A percentile compares a stretch with the other conserved stretches of the same genome.
Evolutionary conservation across 2,797 vertebrate species (phyloP).

Genomic region (Salarias fasciatus): DNA sequence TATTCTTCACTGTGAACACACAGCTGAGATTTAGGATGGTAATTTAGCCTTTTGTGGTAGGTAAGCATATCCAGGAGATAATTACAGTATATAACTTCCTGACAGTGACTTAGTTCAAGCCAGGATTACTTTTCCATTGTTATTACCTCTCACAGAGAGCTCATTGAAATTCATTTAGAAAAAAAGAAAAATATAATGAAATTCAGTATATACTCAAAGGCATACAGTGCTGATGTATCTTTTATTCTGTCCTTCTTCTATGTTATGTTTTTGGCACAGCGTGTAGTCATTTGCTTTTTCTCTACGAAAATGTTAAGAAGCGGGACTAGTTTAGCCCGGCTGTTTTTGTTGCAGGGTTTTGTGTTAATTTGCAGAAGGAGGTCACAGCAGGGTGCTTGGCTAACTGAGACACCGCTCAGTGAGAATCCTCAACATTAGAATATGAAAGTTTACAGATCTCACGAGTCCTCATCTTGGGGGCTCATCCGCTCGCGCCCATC

Average conservation of each 20-base stretch:
- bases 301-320: constrained; percentile 28
- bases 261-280: constrained; percentile 41
- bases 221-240: constrained; percentile 7
- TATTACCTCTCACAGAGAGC: constrained; percentile 36
- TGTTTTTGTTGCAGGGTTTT: constrained; percentile 46
- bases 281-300: constrained; percentile 37
- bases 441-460: constrained; percentile 76
- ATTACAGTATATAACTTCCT: constrained; percentile 63
- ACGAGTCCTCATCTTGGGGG: constrained; percentile 62
- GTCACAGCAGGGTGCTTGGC: constrained; percentile 74
- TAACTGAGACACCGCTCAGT: constrained; percentile 53
- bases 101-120: constrained; percentile 52
- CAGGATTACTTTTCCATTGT: constrained; percentile 56
- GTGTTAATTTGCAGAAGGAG: constrained; percentile 77
- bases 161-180: constrained; percentile 48
- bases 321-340: constrained; percentile 37
- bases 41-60: constrained; percentile 55
- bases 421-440: constrained; percentile 72
- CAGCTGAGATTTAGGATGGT: constrained; percentile 46
- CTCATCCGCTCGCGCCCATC: constrained; percentile 62
- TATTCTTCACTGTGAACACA: constrained; percentile 46
- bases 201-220: neutral
- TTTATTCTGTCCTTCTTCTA: constrained; percentile 27
- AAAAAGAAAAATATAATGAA: constrained; percentile 40
- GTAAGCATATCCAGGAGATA: constrained; percentile 54